phyloP scores from a whole-genome alignment of 1,140 invertebrate species.

The Cotesia glomerata region DNA sequence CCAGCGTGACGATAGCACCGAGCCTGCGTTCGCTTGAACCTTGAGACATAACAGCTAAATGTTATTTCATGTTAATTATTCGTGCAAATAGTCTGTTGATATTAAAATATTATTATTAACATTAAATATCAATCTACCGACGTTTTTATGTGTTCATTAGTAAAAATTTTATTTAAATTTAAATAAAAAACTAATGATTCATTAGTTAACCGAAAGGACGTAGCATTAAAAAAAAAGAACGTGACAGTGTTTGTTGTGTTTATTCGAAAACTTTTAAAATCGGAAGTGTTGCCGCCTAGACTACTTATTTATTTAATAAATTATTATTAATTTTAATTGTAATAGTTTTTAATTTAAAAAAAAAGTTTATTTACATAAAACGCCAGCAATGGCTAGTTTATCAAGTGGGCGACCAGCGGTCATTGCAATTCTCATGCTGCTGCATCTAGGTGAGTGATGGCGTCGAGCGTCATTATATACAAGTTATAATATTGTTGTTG shows the following conservation, averaged over 20 bases:
- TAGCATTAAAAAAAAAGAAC: too few species aligned
- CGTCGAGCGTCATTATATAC: not conserved
- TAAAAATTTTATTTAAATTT: too few species aligned
- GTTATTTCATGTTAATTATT: not conserved
- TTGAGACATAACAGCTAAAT: not conserved
- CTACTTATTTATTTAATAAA: too few species aligned
- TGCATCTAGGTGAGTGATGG: slow-evolving; percentile 50
- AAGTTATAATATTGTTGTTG: not conserved
- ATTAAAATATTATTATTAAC: too few species aligned
- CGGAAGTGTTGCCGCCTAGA: too few species aligned
- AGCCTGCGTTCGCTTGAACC: slow-evolving; percentile 3
- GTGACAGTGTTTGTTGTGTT: too few species aligned
- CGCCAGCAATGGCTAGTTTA: slow-evolving; percentile 46
- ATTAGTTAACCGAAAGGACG: too few species aligned
- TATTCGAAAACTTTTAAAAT: too few species aligned
- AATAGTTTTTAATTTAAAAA: not conserved
- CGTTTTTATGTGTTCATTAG: too few species aligned
- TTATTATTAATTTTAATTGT: not conserved
- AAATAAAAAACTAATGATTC: too few species aligned
- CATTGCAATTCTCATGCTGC: slow-evolving; percentile 42
- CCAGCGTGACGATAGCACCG: slow-evolving; percentile 55
- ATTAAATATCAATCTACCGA: too few species aligned
- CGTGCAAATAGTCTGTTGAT: too few species aligned
- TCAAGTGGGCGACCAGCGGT: slow-evolving; percentile 39
- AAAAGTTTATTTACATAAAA: not conserved